These are phyloP conservation scores for Meda fulgida DNA, from an alignment of 2,797 vertebrate species.

Conservation along the genomic window DNA sequence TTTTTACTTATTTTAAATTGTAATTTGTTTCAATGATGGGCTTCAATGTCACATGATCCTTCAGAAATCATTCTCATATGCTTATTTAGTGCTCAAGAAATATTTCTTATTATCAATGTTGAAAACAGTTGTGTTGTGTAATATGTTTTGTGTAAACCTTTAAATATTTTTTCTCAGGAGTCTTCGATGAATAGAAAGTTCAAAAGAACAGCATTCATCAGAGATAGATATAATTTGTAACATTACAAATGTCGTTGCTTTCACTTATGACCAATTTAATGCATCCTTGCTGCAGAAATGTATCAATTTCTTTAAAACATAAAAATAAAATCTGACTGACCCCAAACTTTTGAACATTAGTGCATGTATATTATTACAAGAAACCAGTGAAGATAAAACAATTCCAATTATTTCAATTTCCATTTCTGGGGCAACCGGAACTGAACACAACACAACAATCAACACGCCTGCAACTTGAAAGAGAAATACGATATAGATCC, in stretches of 20 bases:
- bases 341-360: neutral
- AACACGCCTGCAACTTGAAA: neutral
- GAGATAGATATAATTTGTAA: neutral
- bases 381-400: neutral
- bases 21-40: neutral
- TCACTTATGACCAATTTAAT: neutral
- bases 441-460: neutral
- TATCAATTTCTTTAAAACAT: neutral
- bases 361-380: neutral
- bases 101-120: neutral
- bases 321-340: neutral
- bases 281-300: neutral
- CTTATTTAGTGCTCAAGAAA: too few species aligned
- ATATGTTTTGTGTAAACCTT: neutral
- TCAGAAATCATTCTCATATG: neutral
- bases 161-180: neutral
- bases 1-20: neutral
- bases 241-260: neutral
- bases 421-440: conserved; percentile 1
- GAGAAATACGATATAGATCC: neutral
- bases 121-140: neutral
- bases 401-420: neutral
- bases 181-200: neutral
- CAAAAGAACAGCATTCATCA: neutral
- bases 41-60: neutral